Percentiles rank a stretch among this genome's conserved stretches.
phyloP scores from a whole-genome alignment of 35 echinoderm and acorn worm species.

The Apostichopus japonicus region DNA sequence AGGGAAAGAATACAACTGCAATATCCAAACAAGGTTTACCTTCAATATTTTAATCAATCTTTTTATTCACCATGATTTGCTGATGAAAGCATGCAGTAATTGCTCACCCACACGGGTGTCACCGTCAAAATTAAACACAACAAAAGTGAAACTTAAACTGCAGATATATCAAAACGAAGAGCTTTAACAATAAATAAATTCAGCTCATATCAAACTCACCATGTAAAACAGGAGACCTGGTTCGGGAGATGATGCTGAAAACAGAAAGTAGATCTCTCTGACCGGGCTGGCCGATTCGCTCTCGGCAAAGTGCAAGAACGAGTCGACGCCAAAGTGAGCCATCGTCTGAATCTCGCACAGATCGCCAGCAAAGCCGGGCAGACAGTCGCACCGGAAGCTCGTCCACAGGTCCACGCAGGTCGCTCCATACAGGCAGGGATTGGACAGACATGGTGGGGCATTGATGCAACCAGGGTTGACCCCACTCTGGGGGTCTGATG shows the following conservation, averaged over 20 bases:
- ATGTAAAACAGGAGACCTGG: conserved; percentile 92
- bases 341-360: conserved; percentile 83
- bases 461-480: conserved; percentile 70
- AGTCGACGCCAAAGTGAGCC: conserved; percentile 71
- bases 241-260: conserved; percentile 61
- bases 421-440: conserved; percentile 76
- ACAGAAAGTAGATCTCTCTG: conserved; percentile 66
- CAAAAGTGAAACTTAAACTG: too few species aligned
- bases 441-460: conserved; percentile 59
- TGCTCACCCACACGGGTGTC: too few species aligned
- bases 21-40: too few species aligned
- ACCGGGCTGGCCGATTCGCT: not conserved
- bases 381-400: conserved; percentile 78
- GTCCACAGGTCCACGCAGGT: conserved; percentile 82
- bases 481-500: conserved; percentile 13
- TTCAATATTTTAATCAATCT: too few species aligned
- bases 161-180: too few species aligned
- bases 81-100: too few species aligned
- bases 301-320: conserved; percentile 83
- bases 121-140: too few species aligned
- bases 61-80: too few species aligned
- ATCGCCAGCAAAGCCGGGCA: conserved; percentile 69
- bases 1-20: too few species aligned
- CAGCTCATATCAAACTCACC: conserved; percentile 50
- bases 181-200: too few species aligned